Percentiles rank a stretch among this genome's conserved stretches.
phyloP scores from a whole-genome alignment of 1,140 invertebrate genomes.

The Plodia interpunctella region DNA sequence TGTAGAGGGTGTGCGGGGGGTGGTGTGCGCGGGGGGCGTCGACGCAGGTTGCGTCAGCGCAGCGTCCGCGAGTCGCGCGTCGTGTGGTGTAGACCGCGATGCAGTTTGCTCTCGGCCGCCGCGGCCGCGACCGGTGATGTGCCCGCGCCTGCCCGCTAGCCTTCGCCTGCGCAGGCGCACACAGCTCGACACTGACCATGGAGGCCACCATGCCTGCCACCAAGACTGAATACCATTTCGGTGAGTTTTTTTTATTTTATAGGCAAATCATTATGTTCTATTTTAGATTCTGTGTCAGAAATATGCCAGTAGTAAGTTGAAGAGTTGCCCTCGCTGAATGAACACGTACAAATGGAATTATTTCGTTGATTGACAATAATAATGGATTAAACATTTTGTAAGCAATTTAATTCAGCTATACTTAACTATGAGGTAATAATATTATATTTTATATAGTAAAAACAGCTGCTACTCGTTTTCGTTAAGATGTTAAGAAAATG shows the following conservation, averaged over 20 bases:
- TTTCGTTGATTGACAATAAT: too few species aligned
- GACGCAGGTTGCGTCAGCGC: slow-evolving; percentile 19
- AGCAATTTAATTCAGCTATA: too few species aligned
- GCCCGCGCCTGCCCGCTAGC: slow-evolving; percentile 14
- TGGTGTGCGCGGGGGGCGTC: slow-evolving; percentile 10
- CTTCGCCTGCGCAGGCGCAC: slow-evolving; percentile 17
- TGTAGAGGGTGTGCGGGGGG: background rate
- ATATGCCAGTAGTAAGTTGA: too few species aligned
- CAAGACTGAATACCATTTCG: slow-evolving; percentile 54
- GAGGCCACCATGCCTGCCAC: slow-evolving; percentile 34
- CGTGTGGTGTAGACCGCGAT: slow-evolving; percentile 15
- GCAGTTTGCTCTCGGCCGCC: slow-evolving; percentile 13
- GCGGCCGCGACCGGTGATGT: slow-evolving; percentile 16
- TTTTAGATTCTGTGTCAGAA: too few species aligned
- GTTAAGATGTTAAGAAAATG: too few species aligned
- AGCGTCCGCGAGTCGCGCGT: slow-evolving; percentile 3
- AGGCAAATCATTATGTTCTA: background rate
- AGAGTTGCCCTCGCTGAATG: too few species aligned
- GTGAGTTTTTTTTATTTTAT: slow-evolving; percentile 36
- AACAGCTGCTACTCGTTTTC: too few species aligned
- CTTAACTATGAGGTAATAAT: too few species aligned
- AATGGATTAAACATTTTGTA: too few species aligned
- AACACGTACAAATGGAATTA: too few species aligned
- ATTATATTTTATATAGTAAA: too few species aligned
- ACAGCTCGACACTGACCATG: slow-evolving; percentile 13